These are phyloP conservation scores for Helogale parvula DNA, from an alignment of 2,113 vertebrate genomes.

Conservation along the genomic window DNA sequence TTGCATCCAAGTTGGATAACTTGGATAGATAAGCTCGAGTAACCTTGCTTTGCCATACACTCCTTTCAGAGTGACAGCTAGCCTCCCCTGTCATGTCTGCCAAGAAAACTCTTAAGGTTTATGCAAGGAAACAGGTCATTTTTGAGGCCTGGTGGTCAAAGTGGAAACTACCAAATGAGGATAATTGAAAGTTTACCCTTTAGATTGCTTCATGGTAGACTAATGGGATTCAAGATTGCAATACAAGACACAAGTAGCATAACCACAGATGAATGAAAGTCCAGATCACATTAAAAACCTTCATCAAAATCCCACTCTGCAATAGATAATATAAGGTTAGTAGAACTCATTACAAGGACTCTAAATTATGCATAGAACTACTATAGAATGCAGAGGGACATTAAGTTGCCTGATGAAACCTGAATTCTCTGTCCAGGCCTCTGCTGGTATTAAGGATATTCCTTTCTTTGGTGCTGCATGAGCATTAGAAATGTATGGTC, in stretches of 20 bases:
- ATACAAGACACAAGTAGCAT: background rate
- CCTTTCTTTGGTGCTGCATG: background rate
- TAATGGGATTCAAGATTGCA: background rate
- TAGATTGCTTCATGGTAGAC: background rate
- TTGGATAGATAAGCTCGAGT: background rate
- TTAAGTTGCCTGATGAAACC: constrained; percentile 68
- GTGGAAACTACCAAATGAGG: background rate
- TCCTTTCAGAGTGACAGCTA: background rate
- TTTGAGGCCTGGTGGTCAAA: background rate
- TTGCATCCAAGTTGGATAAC: background rate
- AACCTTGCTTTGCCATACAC: background rate
- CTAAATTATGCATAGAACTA: constrained; percentile 76
- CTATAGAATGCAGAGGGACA: constrained; percentile 72
- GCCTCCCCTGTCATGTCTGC: background rate
- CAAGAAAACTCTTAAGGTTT: background rate
- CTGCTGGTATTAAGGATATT: constrained; percentile 7
- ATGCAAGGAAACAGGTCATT: background rate
- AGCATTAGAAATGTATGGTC: constrained; percentile 41
- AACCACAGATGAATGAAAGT: background rate
- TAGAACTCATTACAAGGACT: constrained; percentile 69
- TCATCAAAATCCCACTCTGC: constrained; percentile 29
- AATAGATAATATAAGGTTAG: constrained; percentile 57
- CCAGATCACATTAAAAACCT: constrained; percentile 25
- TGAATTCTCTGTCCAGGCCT: constrained; percentile 16
- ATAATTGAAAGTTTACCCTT: background rate